Evolutionary conservation across 1,140 invertebrate genomes (phyloP).

Genomic region (Habropoda laboriosa): DNA sequence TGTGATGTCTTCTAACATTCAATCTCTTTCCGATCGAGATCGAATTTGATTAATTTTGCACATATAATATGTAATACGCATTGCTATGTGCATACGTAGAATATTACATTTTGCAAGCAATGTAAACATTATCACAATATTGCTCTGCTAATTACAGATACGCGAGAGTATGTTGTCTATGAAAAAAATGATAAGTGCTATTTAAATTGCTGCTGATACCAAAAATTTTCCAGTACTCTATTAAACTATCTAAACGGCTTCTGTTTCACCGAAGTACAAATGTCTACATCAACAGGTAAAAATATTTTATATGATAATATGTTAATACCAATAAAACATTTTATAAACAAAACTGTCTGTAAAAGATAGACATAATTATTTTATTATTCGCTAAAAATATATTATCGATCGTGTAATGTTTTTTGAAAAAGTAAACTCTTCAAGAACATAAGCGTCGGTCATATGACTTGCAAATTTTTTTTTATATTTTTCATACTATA

Average conservation of each 20-base stretch:
- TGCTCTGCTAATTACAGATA: not conserved
- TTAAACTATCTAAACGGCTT: not conserved
- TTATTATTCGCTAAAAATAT: not conserved
- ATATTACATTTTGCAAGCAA: not conserved
- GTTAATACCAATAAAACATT: not conserved
- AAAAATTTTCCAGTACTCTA: not conserved
- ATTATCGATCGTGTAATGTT: not conserved
- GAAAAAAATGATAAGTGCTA: not conserved
- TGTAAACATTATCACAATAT: constrained; percentile 23
- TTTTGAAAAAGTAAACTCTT: constrained; percentile 26
- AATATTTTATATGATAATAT: constrained; percentile 4
- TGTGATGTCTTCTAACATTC: not conserved
- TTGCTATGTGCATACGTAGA: not conserved
- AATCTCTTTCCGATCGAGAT: constrained; percentile 14
- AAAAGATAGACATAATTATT: not conserved
- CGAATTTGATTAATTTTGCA: constrained; percentile 8
- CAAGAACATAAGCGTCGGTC: not conserved
- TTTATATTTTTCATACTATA: constrained; percentile 1
- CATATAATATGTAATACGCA: not conserved
- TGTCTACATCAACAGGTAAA: constrained; percentile 41
- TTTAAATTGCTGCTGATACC: constrained; percentile 9
- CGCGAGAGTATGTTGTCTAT: not conserved
- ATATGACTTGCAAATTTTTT: constrained; percentile 6
- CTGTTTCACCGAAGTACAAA: not conserved
- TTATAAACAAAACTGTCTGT: not conserved